phyloP scores from a whole-genome alignment of 2,888 invertebrate genomes.

The Phytoseiulus persimilis region DNA sequence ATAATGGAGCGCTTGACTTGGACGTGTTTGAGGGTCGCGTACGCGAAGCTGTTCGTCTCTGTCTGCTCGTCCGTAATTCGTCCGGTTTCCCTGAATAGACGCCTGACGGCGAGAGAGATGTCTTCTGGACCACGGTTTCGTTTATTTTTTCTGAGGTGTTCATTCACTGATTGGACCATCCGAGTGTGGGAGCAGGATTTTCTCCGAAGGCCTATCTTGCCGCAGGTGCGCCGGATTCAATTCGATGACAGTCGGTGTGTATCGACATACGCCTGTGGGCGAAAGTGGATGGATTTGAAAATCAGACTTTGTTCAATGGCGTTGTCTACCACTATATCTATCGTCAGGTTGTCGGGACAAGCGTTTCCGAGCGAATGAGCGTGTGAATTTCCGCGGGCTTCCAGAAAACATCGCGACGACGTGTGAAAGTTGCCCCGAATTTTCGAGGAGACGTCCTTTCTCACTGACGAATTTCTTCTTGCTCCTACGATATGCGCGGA shows the following conservation, averaged over 20 bases:
- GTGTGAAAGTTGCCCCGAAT: no score
- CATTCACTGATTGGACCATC: background rate
- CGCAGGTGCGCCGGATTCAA: background rate
- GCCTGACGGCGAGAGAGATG: background rate
- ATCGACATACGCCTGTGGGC: background rate
- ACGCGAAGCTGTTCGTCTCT: background rate
- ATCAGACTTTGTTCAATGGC: background rate
- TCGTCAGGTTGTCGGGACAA: background rate
- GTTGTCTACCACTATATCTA: background rate
- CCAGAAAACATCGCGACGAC: background rate
- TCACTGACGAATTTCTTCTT: no score
- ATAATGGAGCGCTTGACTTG: no score
- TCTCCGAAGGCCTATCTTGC: background rate
- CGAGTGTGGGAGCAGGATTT: background rate
- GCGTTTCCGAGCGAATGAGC: background rate
- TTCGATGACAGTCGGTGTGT: background rate
- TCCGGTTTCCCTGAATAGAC: background rate
- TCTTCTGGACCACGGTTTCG: background rate
- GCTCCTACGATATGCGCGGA: no score
- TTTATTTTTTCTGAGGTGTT: background rate
- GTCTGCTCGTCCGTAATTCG: no score
- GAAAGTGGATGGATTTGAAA: background rate
- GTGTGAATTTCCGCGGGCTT: background rate
- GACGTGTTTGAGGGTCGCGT: no score
- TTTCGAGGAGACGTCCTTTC: no score